These are phyloP conservation scores for Drosophila anomalipes DNA, from an alignment of 2,888 invertebrate species.

Conservation along the genomic window DNA sequence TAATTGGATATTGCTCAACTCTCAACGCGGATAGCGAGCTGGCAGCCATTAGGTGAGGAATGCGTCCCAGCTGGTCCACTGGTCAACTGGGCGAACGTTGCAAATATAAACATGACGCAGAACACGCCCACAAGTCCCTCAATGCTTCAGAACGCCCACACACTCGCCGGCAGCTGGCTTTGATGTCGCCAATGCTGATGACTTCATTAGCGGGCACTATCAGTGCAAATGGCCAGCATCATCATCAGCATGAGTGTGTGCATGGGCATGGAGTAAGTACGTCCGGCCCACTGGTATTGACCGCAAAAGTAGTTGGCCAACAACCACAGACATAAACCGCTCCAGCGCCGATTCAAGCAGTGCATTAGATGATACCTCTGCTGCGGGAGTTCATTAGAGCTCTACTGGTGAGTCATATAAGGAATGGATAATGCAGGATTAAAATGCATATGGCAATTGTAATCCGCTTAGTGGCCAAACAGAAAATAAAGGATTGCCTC, in stretches of 20 bases:
- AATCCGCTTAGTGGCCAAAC: conserved; percentile 48
- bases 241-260: conserved; percentile 46
- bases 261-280: conserved; percentile 30
- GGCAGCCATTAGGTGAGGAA: conserved; percentile 26
- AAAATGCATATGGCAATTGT: conserved; percentile 52
- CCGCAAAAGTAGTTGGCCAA: conserved; percentile 68
- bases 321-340: conserved; percentile 36
- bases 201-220: conserved; percentile 79
- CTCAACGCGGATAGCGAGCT: neutral
- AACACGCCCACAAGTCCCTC: conserved; percentile 11
- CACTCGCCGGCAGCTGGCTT: conserved; percentile 38
- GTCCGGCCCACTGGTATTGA: conserved; percentile 38
- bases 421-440: conserved; percentile 39
- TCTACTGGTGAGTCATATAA: conserved; percentile 68
- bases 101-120: conserved; percentile 68
- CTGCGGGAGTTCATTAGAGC: conserved; percentile 74
- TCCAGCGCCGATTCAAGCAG: conserved; percentile 40
- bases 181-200: conserved; percentile 72
- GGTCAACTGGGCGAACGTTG: conserved; percentile 51
- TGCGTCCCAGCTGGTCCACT: conserved; percentile 18
- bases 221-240: conserved; percentile 69
- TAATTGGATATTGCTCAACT: neutral
- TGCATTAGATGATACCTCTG: conserved; percentile 66
- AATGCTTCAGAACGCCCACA: neutral
- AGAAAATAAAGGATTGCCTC: conserved; percentile 33